Base-by-base conservation (phyloP, 2,888 invertebrate genomes). In the Philhelius pedissequus region DNA sequence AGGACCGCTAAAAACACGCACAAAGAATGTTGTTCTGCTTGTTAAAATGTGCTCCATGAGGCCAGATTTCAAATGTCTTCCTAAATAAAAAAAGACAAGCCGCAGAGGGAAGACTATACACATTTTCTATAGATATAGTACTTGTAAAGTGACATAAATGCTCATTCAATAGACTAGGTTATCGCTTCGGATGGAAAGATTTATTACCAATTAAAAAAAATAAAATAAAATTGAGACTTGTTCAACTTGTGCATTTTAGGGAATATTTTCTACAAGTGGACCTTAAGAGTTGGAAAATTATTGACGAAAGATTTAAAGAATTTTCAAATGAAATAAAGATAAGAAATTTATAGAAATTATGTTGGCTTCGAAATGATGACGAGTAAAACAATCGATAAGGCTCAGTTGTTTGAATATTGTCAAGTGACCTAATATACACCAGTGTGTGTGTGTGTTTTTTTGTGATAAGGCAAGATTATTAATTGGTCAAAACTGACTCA, bases 151-250 rank as follows among this genome's bases (percentile, higher is more conserved):
- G 80, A 69, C 75, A 69, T 75, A 27, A 54, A 64, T 80, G 45
- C 15, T 22, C 18, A 32, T 40, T 71, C 52, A 48, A 48, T 22
- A 68, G 62, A 78, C 74, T 79, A 45, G 78, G 73, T 83, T 83
- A 83, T 83, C 83, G 62, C 83, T 64, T 43, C 43, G 30, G 60
- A 35, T 35, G 69, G 52, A 38, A 66, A 83, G 83, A 83, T 83
- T 83, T 83, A 83, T 79, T 70, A 79, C 83, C 83, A 83, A 83
- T 83, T 83, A 75, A 83, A 70, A 48, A 3, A 20, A 22, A 22
- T 2, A 6, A 38, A 38, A 48, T 25, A 25, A 22, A 60, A 64
- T 54, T 74, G 73, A 58, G 40, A 11, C 40, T 27, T 43, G 64
- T 20, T 50, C 8, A 52, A 60, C 40, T 77, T 35, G 54, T 75